Evolutionary conservation across 2,113 vertebrate genomes (phyloP).

Genomic region (Crocuta crocuta): DNA sequence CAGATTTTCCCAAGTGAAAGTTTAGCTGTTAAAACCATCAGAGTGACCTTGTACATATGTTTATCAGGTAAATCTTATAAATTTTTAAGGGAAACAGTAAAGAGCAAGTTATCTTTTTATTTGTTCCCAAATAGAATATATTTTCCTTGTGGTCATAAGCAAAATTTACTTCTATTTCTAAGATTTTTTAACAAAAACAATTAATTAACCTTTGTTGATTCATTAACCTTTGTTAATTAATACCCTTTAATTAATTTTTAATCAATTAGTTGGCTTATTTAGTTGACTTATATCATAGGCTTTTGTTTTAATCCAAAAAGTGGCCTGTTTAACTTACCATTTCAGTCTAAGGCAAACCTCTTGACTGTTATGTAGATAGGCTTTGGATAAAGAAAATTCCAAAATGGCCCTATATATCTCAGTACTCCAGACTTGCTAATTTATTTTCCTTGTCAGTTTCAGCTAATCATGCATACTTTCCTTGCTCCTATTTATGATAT

Average conservation of each 20-base stretch:
- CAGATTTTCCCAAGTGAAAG: slow-evolving; percentile 24
- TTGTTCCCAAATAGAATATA: not conserved
- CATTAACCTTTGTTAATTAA: no score
- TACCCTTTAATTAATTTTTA: no score
- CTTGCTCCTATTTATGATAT: not conserved
- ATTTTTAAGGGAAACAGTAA: slow-evolving; percentile 1
- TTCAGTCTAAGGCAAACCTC: not conserved
- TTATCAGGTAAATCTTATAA: not conserved
- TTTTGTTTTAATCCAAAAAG: slow-evolving; percentile 6
- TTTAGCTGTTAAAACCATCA: not conserved
- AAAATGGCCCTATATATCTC: not conserved
- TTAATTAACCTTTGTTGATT: no score
- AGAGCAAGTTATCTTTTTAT: not conserved
- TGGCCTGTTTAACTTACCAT: not conserved
- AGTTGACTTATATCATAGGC: not conserved
- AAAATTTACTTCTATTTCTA: slow-evolving; percentile 43
- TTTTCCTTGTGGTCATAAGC: slow-evolving; percentile 12
- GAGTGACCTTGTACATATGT: not conserved
- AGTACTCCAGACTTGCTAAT: not conserved
- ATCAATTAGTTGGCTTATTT: not conserved
- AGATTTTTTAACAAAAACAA: not conserved
- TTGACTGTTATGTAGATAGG: not conserved
- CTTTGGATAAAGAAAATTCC: not conserved
- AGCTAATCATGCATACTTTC: not conserved
- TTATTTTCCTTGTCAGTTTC: slow-evolving; percentile 41